Base-by-base conservation (phyloP, 1,140 invertebrate species). In the Chrysomallon squamiferum region DNA sequence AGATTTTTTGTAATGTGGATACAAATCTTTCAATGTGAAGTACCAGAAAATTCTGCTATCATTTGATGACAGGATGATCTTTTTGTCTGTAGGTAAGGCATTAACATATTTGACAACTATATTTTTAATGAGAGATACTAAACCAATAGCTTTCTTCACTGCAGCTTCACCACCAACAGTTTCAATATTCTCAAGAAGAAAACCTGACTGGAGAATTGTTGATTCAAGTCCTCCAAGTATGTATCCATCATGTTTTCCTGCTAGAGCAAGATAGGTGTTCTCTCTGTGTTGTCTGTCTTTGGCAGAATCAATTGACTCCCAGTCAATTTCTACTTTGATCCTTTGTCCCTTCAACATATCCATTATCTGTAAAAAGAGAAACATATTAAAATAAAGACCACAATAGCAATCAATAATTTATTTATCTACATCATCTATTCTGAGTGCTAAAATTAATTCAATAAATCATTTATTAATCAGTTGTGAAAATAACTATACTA, bases 141-240 rank as follows among this genome's bases (percentile, higher is more conserved):
- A 22, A 27, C 25, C 22, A 27, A 20, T 30, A 27, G 50, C 29
- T 27, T 15, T 27, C 18, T 30, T 54, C 15, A 27, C 50, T 27
- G 50, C 25, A 27, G 22, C 29, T 54, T 13, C 15, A n/a, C 50
- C 50, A 54, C 50, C 22, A 5, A 54, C 18, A 13, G n/a, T 18
- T 27, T 20, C 15, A 27, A 54, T 54, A 54, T 27, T 30, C 15
- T 30, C 15, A 25, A 54, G 29, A 5, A 54, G 22, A 1, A 22
- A 54, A 2, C 50, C 50, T 27, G 22, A 54, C 22, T 22, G n/a
- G 15, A 20, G 4, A 7, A 54, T 54, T 18, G 9, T 30, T 27
- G 22, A 20, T 54, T 54, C 22, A 20, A 54, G 25, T 54, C 50
- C 50, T 20, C 50, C 50, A 54, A 54, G 50, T 54, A 15, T 54